These are phyloP conservation scores for Spheniscus mendiculus DNA, from an alignment of 2,113 vertebrate species.

Conservation along the genomic window DNA sequence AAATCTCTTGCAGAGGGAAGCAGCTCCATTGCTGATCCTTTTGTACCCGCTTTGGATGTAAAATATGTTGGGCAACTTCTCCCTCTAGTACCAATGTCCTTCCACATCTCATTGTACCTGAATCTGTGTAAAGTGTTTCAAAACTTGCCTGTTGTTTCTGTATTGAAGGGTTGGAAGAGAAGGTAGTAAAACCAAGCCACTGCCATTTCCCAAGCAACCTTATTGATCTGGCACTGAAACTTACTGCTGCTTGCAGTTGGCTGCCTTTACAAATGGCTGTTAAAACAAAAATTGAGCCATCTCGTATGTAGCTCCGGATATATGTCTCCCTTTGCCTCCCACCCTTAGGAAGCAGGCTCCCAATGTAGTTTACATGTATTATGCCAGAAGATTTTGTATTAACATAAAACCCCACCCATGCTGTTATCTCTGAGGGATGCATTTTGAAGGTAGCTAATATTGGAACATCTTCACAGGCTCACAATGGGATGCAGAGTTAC, in stretches of 20 bases:
- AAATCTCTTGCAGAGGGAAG: neutral
- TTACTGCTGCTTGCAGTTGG: neutral
- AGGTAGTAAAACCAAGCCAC: neutral
- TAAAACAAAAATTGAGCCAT: neutral
- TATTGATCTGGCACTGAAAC: neutral
- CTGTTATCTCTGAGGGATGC: neutral
- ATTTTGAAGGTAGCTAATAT: neutral
- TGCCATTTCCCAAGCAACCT: neutral
- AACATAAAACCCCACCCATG: neutral
- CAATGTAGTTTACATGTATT: neutral
- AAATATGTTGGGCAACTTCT: neutral
- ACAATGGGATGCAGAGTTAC: neutral
- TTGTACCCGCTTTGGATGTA: neutral
- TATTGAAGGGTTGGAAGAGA: neutral
- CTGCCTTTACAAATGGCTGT: neutral
- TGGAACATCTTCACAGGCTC: neutral
- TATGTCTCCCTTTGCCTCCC: neutral
- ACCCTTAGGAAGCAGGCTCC: neutral
- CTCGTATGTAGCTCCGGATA: neutral
- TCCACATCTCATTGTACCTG: neutral
- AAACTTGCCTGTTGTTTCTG: neutral
- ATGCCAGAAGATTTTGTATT: neutral
- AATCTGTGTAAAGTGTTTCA: fast-evolving
- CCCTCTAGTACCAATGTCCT: neutral
- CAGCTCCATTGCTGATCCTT: neutral